Evolutionary conservation across 2,888 invertebrate genomes (phyloP), one percentile per base, ranked within the genome.

Genomic region (Sinelater perroti): DNA sequence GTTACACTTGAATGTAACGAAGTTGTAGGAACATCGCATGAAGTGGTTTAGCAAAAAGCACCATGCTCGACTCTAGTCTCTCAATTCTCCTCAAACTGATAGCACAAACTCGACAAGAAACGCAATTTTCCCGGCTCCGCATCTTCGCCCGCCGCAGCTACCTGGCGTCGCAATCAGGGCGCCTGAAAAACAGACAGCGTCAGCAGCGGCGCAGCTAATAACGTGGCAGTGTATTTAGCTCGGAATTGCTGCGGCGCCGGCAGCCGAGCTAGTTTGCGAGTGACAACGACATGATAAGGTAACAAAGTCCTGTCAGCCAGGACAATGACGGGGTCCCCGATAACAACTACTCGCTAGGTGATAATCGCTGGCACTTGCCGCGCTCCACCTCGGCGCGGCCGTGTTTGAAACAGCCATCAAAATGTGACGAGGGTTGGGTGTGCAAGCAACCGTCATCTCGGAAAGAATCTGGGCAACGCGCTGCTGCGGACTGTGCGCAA

Each of bases 401-500:
- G 30, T 49, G 55, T 49, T 49, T 13, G 18, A 49, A 54, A 38
- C 54, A 54, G 54, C 36, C 40, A 36, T 38, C 55, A 36, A 21
- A 35, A 56, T 49, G 13, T 56, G 55, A 56, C 55, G 49, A 49
- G 55, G 55, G 55, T 56, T 26, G 7, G 31, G 33, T 33, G 18
- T 46, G 20, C 18, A 18, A 40, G 30, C 18, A 42, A 26, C 42
- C 40, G 11, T 8, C 13, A 31, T 40, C 28, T 28, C 21, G 11
- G 16, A 17, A 51, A 51, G 40, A 51, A 38, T 40, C 26, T 5
- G 8, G 14, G 18, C 5, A 18, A 28, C 36, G 36, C 26, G 49
- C 36, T 21, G 21, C 10, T 49, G 18, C 16, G 13, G 40, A 50
- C 20, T 18, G 24, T 30, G 28, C 11, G 30, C 20, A 40, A 40